A percentile compares a stretch with the other conserved stretches of the same genome.
Evolutionary conservation across 1,140 invertebrate genomes (phyloP).

Genomic region (Acromyrmex heyeri): DNA sequence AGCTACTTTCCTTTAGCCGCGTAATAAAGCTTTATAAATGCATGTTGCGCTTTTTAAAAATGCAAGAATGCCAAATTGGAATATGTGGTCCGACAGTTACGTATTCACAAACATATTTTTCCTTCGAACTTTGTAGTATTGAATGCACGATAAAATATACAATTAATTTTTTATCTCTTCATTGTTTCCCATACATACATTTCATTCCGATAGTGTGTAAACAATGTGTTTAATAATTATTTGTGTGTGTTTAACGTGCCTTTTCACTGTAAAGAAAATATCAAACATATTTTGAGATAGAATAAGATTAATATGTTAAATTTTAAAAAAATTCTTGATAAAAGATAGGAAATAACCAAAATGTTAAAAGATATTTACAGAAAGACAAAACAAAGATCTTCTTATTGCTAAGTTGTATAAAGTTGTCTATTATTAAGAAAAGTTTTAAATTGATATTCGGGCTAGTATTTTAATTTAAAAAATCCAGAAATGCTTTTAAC

Average conservation of each 20-base stretch:
- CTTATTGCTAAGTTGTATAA: not conserved
- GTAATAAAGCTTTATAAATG: conserved; percentile 32
- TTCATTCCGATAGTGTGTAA: not conserved
- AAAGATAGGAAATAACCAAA: not conserved
- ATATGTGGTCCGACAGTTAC: not conserved
- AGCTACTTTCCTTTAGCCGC: not conserved
- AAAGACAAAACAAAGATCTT: not conserved
- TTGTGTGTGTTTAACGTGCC: not conserved
- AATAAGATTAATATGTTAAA: not conserved
- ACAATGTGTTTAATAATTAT: conserved; percentile 4
- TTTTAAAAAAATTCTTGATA: not conserved
- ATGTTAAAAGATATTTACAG: conserved; percentile 10
- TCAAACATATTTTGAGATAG: not conserved
- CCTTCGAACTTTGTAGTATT: not conserved
- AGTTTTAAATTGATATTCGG: conserved; percentile 7
- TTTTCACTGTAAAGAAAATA: not conserved
- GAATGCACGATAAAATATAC: not conserved
- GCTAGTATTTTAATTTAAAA: not conserved
- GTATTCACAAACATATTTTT: conserved; percentile 2
- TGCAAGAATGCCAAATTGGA: conserved; percentile 37
- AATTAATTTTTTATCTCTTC: conserved; percentile 25
- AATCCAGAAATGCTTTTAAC: not conserved
- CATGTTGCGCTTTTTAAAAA: conserved; percentile 21
- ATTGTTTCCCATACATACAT: not conserved
- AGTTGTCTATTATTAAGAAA: not conserved